Base-by-base conservation (phyloP, 2,113 vertebrate genomes). In the Naja naja region DNA sequence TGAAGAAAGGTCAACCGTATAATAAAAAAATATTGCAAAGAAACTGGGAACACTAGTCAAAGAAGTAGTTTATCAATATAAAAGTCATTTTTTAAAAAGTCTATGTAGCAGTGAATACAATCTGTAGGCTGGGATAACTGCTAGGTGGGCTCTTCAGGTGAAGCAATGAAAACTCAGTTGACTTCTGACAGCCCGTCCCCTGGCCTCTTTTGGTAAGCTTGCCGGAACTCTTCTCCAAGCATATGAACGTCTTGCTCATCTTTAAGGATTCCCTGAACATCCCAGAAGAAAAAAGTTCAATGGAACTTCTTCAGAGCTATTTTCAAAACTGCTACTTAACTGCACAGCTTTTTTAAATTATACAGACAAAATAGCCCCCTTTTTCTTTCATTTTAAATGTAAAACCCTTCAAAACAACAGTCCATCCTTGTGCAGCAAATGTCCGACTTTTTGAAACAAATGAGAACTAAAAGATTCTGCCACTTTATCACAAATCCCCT, bases 201-300 rank as follows among this genome's bases (percentile, higher is more conserved):
- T 87, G 94, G 95, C 52, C 94, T 96, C 94, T 97, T 97, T 95
- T 97, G 96, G 89, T 98, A 99, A 10, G 96, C 98, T 94, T 98
- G 96, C 93, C 94, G 98, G 92, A 99, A 99, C 58, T 98, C 98
- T 95, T 99, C 98, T 88, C 99, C 98, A 95, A 99, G 99, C 97
- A 98, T 97, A 58, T 98, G 93, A 74, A 99, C 94, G 90, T 99
- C 99, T 1, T 98, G 97, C 93, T 98, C 97, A 0, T 95, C 96
- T 95, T 97, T 98, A 95, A 99, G 97, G 94, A 99, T 96, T 55
- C 99, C 99, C 99, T 99, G 91, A 74, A 97, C 95, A 45, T 85
- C 93, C 14, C 88, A 89, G 64, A 96, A 93, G 0, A 2, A 49
- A 25, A 90, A 88, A 69, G 93, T 39, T 45, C 14, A 87, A n/a